phyloP scores from a whole-genome alignment of 1,140 invertebrate genomes.

The Ptiloglossa arizonensis region DNA sequence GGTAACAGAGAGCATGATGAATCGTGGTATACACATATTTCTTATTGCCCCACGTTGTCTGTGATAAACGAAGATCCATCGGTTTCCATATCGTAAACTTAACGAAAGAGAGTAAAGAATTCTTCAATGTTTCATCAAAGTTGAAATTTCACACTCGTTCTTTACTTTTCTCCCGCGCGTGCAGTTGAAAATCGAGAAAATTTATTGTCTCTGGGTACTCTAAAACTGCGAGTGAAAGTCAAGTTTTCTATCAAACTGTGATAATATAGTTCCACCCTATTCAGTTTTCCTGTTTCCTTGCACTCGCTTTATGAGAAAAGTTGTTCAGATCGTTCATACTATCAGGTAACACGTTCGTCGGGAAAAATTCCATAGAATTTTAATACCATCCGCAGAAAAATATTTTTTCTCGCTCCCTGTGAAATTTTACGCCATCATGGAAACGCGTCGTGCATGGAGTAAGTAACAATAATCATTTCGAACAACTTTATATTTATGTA shows the following conservation, averaged over 20 bases:
- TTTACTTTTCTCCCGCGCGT: background rate
- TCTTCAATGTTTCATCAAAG: background rate
- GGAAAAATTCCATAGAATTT: background rate
- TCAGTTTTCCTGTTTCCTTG: slow-evolving; percentile 7
- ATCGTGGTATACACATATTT: background rate
- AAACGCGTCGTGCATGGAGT: background rate
- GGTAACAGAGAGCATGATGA: slow-evolving; percentile 6
- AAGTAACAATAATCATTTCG: background rate
- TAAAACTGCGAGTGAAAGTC: background rate
- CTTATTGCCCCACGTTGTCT: background rate
- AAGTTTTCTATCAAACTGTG: background rate
- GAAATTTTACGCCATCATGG: background rate
- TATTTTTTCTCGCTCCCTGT: no score
- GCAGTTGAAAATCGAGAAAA: background rate
- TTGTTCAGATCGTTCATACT: background rate
- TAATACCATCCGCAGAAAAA: background rate
- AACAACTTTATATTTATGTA: no score
- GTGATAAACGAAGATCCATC: slow-evolving; percentile 20
- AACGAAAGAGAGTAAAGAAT: background rate
- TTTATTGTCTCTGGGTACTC: background rate
- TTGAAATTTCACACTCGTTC: background rate
- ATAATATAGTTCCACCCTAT: background rate
- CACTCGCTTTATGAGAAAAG: slow-evolving; percentile 7
- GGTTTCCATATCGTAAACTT: background rate
- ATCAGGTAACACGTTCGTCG: background rate